Evolutionary conservation across 1,140 invertebrate genomes (phyloP).

Genomic region (Luehdorfia chinensis): DNA sequence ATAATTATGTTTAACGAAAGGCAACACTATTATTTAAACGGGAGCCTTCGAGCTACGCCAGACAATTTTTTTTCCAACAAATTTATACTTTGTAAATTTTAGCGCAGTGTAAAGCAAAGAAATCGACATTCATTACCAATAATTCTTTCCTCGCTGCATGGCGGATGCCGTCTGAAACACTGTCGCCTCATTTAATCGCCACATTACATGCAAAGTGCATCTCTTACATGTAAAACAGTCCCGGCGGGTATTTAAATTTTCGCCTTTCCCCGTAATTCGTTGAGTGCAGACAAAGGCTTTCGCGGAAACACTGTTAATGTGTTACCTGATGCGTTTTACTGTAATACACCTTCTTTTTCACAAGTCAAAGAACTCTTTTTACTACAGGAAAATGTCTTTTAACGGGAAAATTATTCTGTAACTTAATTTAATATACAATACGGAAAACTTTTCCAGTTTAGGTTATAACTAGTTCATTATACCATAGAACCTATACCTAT

Average conservation of each 20-base stretch:
- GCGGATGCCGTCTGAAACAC: conserved; percentile 25
- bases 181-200: conserved; percentile 65
- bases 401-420: too few relatives aligned
- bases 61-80: too few relatives aligned
- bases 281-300: conserved; percentile 67
- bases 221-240: conserved; percentile 74
- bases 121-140: conserved; percentile 12
- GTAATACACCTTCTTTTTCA: conserved; percentile 19
- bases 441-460: too few relatives aligned
- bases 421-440: too few relatives aligned
- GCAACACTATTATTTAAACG: too few relatives aligned
- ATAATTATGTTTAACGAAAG: too few relatives aligned
- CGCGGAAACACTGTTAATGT: conserved; percentile 63
- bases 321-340: conserved; percentile 46
- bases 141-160: conserved; percentile 9
- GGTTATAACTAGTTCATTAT: too few relatives aligned
- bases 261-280: conserved; percentile 68
- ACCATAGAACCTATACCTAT: too few relatives aligned
- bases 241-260: conserved; percentile 72
- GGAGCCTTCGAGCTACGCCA: too few relatives aligned
- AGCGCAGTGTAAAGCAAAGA: neutral
- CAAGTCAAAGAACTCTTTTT: conserved; percentile 9
- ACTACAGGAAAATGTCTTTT: too few relatives aligned
- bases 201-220: conserved; percentile 72
- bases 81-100: too few relatives aligned